Evolutionary conservation across 2,888 invertebrate genomes (phyloP).

Genomic region (Nemurella pictetii): DNA sequence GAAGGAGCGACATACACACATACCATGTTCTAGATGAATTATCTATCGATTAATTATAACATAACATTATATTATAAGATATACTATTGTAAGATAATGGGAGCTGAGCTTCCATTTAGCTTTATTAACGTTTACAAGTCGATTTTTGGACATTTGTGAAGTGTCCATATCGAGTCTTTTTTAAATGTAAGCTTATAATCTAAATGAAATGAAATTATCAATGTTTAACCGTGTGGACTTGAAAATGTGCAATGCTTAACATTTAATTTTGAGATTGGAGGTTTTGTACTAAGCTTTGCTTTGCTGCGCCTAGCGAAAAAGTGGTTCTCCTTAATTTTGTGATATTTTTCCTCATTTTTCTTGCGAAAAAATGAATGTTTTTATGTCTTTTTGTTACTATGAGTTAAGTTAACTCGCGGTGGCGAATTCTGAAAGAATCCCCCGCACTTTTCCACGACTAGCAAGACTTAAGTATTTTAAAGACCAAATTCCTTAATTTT

Average conservation of each 20-base stretch:
- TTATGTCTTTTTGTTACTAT: not conserved
- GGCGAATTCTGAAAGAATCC: not conserved
- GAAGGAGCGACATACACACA: not conserved
- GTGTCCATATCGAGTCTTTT: conserved; percentile 38
- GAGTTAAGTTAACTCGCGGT: not conserved
- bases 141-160: conserved; percentile 39
- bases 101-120: conserved; percentile 41
- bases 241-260: conserved; percentile 31
- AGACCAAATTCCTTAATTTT: not conserved
- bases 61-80: conserved; percentile 11
- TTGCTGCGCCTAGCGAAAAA: not conserved
- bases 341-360: conserved; percentile 18
- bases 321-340: not conserved
- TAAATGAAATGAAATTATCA: conserved; percentile 23
- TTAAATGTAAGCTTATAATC: conserved; percentile 17
- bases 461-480: conserved; percentile 22
- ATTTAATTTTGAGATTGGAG: not conserved
- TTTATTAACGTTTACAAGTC: conserved; percentile 37
- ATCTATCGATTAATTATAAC: not conserved
- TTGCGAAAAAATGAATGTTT: not conserved
- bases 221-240: conserved; percentile 7
- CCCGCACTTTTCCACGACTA: not conserved
- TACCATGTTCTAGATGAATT: conserved; percentile 14
- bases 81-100: conserved; percentile 25
- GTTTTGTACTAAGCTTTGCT: not conserved